Evolutionary conservation across 2,113 vertebrate genomes (phyloP).

Genomic region (Bos indicus): DNA sequence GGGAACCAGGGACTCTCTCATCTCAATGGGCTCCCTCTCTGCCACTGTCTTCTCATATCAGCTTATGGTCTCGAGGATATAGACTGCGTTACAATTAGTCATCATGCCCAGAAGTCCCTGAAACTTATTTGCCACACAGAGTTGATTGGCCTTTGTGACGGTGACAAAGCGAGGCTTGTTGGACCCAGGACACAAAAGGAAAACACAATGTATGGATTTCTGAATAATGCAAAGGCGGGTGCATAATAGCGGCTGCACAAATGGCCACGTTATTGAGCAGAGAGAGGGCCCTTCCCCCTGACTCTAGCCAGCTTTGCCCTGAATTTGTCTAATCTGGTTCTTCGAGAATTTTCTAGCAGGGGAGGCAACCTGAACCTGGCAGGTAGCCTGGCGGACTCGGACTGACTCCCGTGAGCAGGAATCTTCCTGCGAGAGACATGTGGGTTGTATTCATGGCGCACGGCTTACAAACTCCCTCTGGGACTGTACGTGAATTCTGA

Average conservation of each 20-base stretch:
- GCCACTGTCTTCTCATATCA: slow-evolving; percentile 83
- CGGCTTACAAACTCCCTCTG: rapidly evolving
- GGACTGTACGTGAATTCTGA: background rate
- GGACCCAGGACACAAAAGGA: slow-evolving; percentile 80
- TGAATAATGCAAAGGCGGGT: slow-evolving; percentile 72
- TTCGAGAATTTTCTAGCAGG: slow-evolving; percentile 31
- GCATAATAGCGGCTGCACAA: slow-evolving; percentile 67
- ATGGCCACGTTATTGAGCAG: slow-evolving; percentile 50
- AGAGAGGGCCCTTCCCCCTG: slow-evolving; percentile 40
- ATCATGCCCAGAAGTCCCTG: slow-evolving; percentile 79
- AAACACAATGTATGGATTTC: slow-evolving; percentile 84
- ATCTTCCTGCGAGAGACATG: background rate
- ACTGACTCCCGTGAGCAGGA: background rate
- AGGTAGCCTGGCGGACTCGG: background rate
- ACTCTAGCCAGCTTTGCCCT: background rate
- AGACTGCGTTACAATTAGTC: slow-evolving; percentile 85
- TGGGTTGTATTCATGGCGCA: rapidly evolving
- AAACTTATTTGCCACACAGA: slow-evolving; percentile 80
- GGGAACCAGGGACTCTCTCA: slow-evolving; percentile 81
- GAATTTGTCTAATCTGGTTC: slow-evolving; percentile 37
- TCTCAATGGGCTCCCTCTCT: slow-evolving; percentile 82
- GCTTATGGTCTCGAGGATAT: slow-evolving; percentile 83
- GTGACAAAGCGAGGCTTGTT: slow-evolving; percentile 85
- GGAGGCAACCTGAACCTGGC: background rate
- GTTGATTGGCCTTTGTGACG: slow-evolving; percentile 82